phyloP scores from a whole-genome alignment of 2,113 vertebrate species.

The Vulpes lagopus region DNA sequence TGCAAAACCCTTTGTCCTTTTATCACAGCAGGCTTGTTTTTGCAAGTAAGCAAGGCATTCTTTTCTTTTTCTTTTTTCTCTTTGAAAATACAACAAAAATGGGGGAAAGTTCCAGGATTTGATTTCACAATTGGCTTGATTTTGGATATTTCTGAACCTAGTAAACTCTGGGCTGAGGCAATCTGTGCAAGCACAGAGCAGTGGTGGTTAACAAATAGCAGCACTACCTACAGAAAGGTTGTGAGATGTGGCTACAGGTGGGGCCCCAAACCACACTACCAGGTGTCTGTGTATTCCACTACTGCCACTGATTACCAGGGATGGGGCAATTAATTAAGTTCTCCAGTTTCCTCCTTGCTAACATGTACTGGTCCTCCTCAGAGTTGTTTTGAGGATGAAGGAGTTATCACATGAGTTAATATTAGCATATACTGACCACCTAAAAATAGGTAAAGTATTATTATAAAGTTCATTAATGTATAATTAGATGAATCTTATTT shows the following conservation, averaged over 20 bases:
- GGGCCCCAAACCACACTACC: neutral
- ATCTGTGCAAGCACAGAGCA: neutral
- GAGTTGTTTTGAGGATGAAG: neutral
- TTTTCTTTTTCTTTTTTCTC: neutral
- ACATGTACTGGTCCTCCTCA: neutral
- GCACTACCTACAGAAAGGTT: neutral
- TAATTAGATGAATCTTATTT: neutral
- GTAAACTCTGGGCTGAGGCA: neutral
- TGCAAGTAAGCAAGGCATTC: neutral
- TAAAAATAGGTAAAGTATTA: neutral
- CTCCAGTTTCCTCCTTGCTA: neutral
- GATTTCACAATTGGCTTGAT: neutral
- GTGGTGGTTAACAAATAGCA: no score
- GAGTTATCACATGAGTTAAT: neutral
- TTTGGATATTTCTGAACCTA: neutral
- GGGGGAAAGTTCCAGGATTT: neutral
- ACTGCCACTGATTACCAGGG: neutral
- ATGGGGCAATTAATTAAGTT: neutral
- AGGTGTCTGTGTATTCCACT: neutral
- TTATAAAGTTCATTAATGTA: slow-evolving; percentile 2
- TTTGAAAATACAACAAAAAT: neutral
- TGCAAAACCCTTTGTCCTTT: neutral
- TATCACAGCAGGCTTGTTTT: neutral
- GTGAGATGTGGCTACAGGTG: neutral
- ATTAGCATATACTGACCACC: neutral